Evolutionary conservation across 1,140 invertebrate species (phyloP).

Genomic region (Megalonaias nervosa): DNA sequence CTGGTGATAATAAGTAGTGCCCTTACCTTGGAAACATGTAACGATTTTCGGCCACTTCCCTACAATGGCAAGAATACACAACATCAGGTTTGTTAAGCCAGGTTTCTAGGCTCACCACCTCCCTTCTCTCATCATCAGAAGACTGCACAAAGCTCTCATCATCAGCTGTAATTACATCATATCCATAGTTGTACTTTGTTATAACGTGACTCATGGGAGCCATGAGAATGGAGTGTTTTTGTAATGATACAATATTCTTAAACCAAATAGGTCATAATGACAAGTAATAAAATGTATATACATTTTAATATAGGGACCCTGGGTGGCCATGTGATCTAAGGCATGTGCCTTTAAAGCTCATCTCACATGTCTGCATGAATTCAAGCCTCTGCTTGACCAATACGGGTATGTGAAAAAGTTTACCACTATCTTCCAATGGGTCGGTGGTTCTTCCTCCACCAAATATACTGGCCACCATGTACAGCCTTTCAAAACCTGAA

Average conservation of each 20-base stretch:
- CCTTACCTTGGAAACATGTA: conserved; percentile 75
- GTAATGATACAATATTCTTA: not conserved
- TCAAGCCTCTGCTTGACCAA: no score
- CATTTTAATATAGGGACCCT: no score
- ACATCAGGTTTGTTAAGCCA: conserved; percentile 90
- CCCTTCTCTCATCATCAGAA: conserved; percentile 76
- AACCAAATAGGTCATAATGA: not conserved
- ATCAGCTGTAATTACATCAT: conserved; percentile 40
- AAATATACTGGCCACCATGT: no score
- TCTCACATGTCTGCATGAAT: no score
- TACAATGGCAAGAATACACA: conserved; percentile 89
- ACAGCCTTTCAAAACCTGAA: no score
- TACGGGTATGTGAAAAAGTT: no score
- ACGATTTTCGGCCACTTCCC: conserved; percentile 91
- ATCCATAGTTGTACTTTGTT: not conserved
- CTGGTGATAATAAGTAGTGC: no score
- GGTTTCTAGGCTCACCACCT: conserved; percentile 80
- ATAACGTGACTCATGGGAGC: not conserved
- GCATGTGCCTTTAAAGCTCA: no score
- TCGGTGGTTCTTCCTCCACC: no score
- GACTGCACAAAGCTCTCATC: conserved; percentile 68
- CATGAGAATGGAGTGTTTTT: not conserved
- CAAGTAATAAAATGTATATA: no score
- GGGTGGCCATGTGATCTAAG: no score
- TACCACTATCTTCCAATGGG: no score